A percentile compares a stretch with the other conserved stretches of the same genome.
These are phyloP conservation scores for Paradisaea rubra DNA, from an alignment of 2,113 vertebrate species.

Conservation along the genomic window DNA sequence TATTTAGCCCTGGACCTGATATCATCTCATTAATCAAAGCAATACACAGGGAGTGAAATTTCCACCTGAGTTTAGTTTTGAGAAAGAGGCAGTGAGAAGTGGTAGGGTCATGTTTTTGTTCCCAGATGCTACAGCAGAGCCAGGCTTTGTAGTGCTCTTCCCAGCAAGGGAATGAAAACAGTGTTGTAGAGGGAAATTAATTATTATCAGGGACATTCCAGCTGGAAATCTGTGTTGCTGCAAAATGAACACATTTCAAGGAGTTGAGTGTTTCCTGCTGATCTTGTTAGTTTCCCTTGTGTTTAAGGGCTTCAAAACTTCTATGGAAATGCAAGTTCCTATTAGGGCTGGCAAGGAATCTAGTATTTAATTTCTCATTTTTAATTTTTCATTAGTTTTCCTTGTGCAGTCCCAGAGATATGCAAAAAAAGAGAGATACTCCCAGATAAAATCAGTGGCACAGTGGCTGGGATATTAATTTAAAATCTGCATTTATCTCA, in stretches of 20 bases:
- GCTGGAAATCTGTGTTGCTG: constrained; percentile 27
- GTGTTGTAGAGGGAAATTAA: constrained; percentile 39
- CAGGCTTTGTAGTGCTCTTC: constrained; percentile 26
- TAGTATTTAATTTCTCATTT: neutral
- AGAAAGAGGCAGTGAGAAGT: neutral
- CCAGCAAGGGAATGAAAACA: constrained; percentile 42
- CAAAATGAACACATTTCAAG: constrained; percentile 5
- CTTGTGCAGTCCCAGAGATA: neutral
- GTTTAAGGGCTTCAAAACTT: neutral
- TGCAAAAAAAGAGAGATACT: neutral
- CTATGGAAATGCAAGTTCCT: neutral
- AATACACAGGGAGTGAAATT: neutral
- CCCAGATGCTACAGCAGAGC: neutral
- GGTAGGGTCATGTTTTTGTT: neutral
- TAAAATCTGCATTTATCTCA: neutral
- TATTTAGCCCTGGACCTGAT: neutral
- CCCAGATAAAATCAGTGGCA: neutral
- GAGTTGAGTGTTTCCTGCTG: constrained; percentile 2
- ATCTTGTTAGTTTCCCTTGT: neutral
- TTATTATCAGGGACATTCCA: constrained; percentile 43
- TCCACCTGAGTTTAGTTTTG: neutral
- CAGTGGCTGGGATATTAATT: neutral
- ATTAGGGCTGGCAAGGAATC: neutral
- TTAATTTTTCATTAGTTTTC: neutral
- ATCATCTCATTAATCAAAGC: constrained; percentile 42